Evolutionary conservation across 1,140 invertebrate species (phyloP).

Genomic region (Harpegnathos saltator): DNA sequence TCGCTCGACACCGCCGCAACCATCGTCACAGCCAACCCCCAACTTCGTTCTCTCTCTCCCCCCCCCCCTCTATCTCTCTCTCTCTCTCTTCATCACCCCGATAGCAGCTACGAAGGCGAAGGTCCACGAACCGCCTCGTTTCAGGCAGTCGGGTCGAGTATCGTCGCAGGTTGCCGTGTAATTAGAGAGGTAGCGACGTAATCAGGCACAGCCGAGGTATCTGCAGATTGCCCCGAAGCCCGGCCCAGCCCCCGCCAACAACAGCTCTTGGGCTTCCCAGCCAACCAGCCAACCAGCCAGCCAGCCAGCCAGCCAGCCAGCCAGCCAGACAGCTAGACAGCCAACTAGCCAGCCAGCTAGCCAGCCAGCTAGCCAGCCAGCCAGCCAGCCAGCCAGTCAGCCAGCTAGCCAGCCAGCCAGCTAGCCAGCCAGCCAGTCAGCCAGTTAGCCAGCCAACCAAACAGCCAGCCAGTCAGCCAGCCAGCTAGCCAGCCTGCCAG

Average conservation of each 20-base stretch:
- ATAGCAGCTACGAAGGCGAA: slow-evolving; percentile 40
- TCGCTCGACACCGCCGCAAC: slow-evolving; percentile 1
- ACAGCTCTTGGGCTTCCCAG: slow-evolving; percentile 13
- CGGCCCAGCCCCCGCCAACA: slow-evolving; percentile 24
- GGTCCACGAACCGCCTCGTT: slow-evolving; percentile 55
- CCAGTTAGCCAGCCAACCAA: too few relatives aligned
- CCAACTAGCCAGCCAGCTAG: not conserved
- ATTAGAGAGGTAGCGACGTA: slow-evolving; percentile 80
- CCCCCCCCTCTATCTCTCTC: too few relatives aligned
- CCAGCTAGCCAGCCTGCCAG: too few relatives aligned
- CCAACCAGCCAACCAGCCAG: not conserved
- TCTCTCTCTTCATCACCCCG: not conserved
- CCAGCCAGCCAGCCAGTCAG: not conserved
- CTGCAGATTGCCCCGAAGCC: slow-evolving; percentile 75
- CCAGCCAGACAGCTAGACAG: too few relatives aligned
- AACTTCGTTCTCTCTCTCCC: too few relatives aligned
- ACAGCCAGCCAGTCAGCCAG: not conserved
- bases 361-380: too few relatives aligned
- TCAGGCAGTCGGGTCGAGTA: slow-evolving; percentile 75
- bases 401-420: not conserved
- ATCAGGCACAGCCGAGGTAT: slow-evolving; percentile 79
- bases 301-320: not conserved
- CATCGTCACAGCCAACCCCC: too few relatives aligned
- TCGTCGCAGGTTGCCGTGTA: slow-evolving; percentile 78
- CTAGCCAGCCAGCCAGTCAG: too few relatives aligned